phyloP scores from a whole-genome alignment of 2,888 invertebrate species.

The Aleiodes alternator region DNA sequence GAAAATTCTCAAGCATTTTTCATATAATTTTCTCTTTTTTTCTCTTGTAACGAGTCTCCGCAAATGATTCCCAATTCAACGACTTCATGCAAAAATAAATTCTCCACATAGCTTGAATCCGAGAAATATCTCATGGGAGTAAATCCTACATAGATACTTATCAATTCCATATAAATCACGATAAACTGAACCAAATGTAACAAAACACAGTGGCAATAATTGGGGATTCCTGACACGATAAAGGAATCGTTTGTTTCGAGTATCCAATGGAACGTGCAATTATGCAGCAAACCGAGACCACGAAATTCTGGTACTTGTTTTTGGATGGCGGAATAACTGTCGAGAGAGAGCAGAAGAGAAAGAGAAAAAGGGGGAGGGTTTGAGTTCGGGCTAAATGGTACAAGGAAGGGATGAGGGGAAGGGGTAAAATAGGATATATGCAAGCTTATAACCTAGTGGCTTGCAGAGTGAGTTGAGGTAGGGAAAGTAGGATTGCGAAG shows the following conservation, averaged over 20 bases:
- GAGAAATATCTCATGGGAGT: neutral
- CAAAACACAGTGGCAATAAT: constrained; percentile 60
- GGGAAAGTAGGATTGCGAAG: constrained; percentile 53
- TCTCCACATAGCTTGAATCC: no score
- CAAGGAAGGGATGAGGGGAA: no score
- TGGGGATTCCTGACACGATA: constrained; percentile 68
- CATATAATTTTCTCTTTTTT: no score
- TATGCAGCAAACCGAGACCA: constrained; percentile 69
- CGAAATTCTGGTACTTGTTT: constrained; percentile 63
- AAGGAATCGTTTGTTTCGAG: constrained; percentile 65
- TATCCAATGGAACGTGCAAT: constrained; percentile 64
- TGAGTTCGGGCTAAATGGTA: neutral
- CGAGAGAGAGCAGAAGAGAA: constrained; percentile 1
- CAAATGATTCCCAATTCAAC: no score
- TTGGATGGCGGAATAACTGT: neutral
- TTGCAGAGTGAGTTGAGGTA: no score
- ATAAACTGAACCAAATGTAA: neutral
- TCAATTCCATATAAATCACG: constrained; percentile 4
- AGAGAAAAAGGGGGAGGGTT: constrained; percentile 9
- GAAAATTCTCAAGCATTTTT: no score
- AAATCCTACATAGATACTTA: constrained; percentile 6
- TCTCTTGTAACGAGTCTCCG: no score
- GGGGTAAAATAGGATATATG: no score
- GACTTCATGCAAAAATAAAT: no score
- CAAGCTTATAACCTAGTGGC: no score